Evolutionary conservation across 2,797 vertebrate genomes (phyloP).

Genomic region (Sternarchorhynchus goeldii): DNA sequence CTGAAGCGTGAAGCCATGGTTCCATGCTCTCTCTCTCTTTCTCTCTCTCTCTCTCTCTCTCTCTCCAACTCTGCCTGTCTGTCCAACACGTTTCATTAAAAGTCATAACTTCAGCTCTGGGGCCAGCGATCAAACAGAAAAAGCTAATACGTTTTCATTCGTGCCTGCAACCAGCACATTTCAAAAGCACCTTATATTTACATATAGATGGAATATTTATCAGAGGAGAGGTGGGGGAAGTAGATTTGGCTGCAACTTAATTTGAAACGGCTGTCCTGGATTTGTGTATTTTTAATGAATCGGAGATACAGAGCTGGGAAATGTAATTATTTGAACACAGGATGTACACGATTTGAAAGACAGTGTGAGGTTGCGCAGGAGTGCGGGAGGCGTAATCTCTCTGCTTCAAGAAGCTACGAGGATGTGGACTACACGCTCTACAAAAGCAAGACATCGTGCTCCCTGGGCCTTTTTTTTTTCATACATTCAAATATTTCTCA

Average conservation of each 20-base stretch:
- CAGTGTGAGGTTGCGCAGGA: conserved; percentile 65
- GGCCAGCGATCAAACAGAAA: conserved; percentile 74
- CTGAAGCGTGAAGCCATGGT: conserved; percentile 65
- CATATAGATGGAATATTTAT: conserved; percentile 87
- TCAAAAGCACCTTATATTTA: conserved; percentile 76
- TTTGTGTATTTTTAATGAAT: conserved; percentile 80
- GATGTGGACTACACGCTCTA: background rate
- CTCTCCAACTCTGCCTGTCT: conserved; percentile 62
- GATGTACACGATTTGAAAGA: conserved; percentile 62
- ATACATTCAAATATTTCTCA: no score
- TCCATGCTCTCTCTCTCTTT: conserved; percentile 53
- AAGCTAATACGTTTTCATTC: conserved; percentile 74
- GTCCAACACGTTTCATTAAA: conserved; percentile 77
- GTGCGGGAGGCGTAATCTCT: conserved; percentile 32
- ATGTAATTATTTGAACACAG: conserved; percentile 75
- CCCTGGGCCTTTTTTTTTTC: no score
- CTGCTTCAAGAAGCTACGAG: background rate
- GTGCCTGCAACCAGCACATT: conserved; percentile 58
- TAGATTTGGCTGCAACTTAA: conserved; percentile 67
- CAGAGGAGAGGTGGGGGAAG: conserved; percentile 68
- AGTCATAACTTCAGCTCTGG: conserved; percentile 74
- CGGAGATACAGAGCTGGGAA: conserved; percentile 67
- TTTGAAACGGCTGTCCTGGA: conserved; percentile 77
- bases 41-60: conserved; percentile 55
- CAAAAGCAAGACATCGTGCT: no score